phyloP scores from a whole-genome alignment of 2,888 invertebrate species.

The Drosophila sordidapex region DNA sequence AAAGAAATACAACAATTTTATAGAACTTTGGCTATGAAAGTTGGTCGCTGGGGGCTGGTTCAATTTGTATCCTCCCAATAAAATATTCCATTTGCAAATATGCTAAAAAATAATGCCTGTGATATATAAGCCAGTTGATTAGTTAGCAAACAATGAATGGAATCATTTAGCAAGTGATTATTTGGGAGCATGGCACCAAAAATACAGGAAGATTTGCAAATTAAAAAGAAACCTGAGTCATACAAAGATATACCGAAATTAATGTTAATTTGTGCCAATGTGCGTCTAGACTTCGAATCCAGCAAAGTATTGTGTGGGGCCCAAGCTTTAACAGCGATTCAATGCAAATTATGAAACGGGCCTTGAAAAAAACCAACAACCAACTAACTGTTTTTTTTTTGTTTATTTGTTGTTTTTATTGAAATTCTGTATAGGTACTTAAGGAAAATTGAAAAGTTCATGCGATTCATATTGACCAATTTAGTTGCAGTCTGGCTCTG shows the following conservation, averaged over 20 bases:
- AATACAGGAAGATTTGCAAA: slow-evolving; percentile 43
- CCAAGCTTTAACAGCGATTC: slow-evolving; percentile 39
- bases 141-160: slow-evolving; percentile 57
- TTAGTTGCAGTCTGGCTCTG: slow-evolving; percentile 7
- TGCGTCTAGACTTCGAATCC: slow-evolving; percentile 49
- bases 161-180: slow-evolving; percentile 73
- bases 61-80: background rate
- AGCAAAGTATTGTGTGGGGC: slow-evolving; percentile 13
- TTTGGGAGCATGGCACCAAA: slow-evolving; percentile 60
- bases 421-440: slow-evolving; percentile 33
- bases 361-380: slow-evolving; percentile 52
- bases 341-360: slow-evolving; percentile 66
- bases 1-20: background rate
- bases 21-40: slow-evolving; percentile 12
- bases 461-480: slow-evolving; percentile 37
- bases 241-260: slow-evolving; percentile 61
- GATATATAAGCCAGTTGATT: slow-evolving; percentile 59
- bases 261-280: slow-evolving; percentile 57
- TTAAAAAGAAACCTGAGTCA: slow-evolving; percentile 40
- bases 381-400: slow-evolving; percentile 34
- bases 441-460: slow-evolving; percentile 38
- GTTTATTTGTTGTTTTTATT: slow-evolving; percentile 27
- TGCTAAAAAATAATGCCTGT: slow-evolving; percentile 7
- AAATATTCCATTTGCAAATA: slow-evolving; percentile 41
- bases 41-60: slow-evolving; percentile 27